Base-by-base conservation (phyloP, 1,140 invertebrate genomes). In the Leptinotarsa lineolata region DNA sequence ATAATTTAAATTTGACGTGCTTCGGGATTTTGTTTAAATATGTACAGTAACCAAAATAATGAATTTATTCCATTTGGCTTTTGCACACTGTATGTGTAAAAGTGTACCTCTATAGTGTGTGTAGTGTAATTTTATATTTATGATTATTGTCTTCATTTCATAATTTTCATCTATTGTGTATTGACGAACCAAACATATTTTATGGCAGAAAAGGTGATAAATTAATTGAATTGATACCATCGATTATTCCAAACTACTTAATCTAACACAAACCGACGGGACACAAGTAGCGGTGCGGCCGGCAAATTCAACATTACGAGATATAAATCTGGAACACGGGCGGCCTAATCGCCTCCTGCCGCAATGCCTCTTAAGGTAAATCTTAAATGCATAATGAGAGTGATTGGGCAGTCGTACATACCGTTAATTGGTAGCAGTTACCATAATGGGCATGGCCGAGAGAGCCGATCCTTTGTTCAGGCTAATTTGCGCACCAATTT, bases 401-500 rank as follows among this genome's bases (percentile, higher is more conserved):
- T 70, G 74, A 75, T 75, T 72, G 70, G 74, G 70, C 71, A 69
- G 65, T 72, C 59, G 74, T 66, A 72, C 74, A 69, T 78, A 66
- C 72, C 67, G 76, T 78, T 78, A 78, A 78, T 78, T 78, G 76
- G 76, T 72, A 70, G 74, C 74, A 58, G 68, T 73, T 72, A 59
- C 72, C 74, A 73, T 76, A 77, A 77, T 71, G 61, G 72, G 75
- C 21, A 65, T 24, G 15, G 61, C 13, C 66, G 61, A 60, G 61
- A 60, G 16, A 63, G 70, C 64, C 54, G 68, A 68, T 24, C 70
- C 73, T 72, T 78, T 74, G 75, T 76, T 73, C 66, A 24, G 61
- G 64, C 77, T 76, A 78, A 78, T 78, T 78, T 73, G 77, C 68
- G 74, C 68, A 46, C 73, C 77, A 76, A 76, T 76, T 76, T 74